Percentiles rank a stretch among this genome's conserved stretches.
Evolutionary conservation across 2,113 vertebrate genomes (phyloP).

Genomic region (mouse (Mus musculus)): GRCm39 chr10:24117001-24117500

Average conservation of each 20-base stretch:
- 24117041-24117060: constrained; percentile 19
- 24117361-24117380: constrained; percentile 10
- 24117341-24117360: background rate
- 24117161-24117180: background rate
- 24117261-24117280: background rate
- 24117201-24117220: background rate
- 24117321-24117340: background rate
- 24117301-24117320: background rate
- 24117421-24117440: constrained; percentile 34
- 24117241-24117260: background rate
- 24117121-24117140: background rate
- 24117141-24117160: constrained; percentile 24
- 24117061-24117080: constrained; percentile 10
- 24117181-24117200: background rate
- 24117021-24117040: background rate
- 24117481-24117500: background rate
- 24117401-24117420: background rate
- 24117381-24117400: background rate
- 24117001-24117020: constrained; percentile 5
- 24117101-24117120: background rate
- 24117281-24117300: background rate
- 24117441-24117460: background rate
- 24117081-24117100: background rate
- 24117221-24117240: background rate
- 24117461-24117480: background rate